phyloP scores from a whole-genome alignment of 2,113 vertebrate species.

The Ameiurus melas region DNA sequence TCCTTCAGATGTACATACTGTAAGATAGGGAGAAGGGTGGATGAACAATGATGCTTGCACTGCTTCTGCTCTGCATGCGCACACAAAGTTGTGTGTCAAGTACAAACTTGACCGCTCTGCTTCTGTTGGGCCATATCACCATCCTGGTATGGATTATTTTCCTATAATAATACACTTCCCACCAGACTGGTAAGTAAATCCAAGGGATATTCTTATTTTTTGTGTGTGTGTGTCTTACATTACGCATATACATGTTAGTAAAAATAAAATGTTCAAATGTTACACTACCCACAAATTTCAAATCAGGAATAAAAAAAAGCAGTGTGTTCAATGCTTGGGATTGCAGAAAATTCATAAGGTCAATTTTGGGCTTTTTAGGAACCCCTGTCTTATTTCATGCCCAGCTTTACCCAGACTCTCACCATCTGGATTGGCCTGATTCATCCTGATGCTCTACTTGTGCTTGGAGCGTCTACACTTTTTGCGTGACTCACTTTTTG shows the following conservation, averaged over 20 bases:
- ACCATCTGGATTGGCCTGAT: neutral
- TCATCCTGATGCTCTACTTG: neutral
- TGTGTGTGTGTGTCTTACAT: neutral
- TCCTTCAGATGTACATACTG: neutral
- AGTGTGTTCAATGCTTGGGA: neutral
- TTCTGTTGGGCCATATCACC: neutral
- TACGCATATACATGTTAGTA: neutral
- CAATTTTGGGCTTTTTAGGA: neutral
- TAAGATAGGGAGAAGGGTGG: neutral
- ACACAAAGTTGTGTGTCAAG: neutral
- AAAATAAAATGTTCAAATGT: neutral
- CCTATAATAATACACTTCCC: neutral
- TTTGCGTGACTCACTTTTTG: neutral
- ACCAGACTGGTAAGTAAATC: neutral
- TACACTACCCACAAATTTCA: neutral
- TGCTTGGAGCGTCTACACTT: neutral
- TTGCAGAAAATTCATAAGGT: neutral
- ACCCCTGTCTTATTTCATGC: neutral
- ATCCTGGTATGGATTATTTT: neutral
- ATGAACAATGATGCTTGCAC: neutral
- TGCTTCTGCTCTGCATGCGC: neutral
- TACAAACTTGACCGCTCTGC: neutral
- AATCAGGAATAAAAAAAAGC: neutral
- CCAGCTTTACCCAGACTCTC: neutral
- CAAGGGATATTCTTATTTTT: neutral